Conservation (phyloP, 2,797 vertebrate species). For the Propithecus perrieri region DNA sequence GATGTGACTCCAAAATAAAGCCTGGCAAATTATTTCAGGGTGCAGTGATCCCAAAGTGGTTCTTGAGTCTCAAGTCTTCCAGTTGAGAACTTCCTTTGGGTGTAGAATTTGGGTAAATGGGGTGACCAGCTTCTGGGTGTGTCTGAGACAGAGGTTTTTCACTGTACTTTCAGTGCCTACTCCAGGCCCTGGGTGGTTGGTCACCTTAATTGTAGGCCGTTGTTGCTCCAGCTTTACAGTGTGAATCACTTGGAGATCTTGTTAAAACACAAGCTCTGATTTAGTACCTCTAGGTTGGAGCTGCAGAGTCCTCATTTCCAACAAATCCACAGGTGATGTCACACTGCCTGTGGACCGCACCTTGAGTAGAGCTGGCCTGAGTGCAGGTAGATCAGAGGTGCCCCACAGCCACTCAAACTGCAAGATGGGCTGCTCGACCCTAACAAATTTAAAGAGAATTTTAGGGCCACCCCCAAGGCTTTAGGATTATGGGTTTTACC, state of each 20-base stretch:
- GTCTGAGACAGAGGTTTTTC: neutral
- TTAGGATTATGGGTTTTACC: neutral
- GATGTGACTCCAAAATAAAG: neutral
- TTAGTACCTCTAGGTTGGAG: neutral
- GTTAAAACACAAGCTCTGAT: neutral
- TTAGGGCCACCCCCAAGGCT: neutral
- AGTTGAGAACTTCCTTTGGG: neutral
- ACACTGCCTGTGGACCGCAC: neutral
- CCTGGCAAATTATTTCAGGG: neutral
- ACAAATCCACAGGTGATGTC: fast-evolving
- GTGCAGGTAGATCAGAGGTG: neutral
- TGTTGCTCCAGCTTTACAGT: neutral
- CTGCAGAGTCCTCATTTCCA: neutral
- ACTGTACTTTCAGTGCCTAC: fast-evolving
- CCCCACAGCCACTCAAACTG: neutral
- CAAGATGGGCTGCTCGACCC: neutral
- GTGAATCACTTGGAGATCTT: neutral
- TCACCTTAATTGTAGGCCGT: neutral
- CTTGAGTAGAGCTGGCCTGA: neutral
- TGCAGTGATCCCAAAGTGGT: neutral
- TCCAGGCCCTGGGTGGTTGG: fast-evolving
- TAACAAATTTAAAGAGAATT: neutral
- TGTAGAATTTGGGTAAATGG: neutral
- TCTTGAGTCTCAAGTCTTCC: neutral
- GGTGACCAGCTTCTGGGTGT: neutral